Evolutionary conservation across 2,888 invertebrate species (phyloP).

Genomic region (Leptinotarsa juncta): DNA sequence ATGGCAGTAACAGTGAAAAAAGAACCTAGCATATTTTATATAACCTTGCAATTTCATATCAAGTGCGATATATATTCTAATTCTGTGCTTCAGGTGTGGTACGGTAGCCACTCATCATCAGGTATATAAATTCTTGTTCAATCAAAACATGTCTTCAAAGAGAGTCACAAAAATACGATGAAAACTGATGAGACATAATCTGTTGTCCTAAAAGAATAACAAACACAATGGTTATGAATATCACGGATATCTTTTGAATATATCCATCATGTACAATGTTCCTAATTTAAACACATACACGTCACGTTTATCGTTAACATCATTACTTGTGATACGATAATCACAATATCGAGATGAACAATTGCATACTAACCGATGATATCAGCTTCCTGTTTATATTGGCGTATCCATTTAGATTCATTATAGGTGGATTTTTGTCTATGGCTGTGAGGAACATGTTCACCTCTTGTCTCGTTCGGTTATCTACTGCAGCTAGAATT

Average conservation of each 20-base stretch:
- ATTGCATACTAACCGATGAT: conserved; percentile 70
- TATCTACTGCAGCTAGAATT: conserved; percentile 68
- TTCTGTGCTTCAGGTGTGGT: too few species aligned
- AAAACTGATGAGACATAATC: too few species aligned
- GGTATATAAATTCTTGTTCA: too few species aligned
- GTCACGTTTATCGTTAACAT: conserved; percentile 10
- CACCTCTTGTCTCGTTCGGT: conserved; percentile 75
- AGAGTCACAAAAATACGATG: too few species aligned
- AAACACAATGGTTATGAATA: background rate
- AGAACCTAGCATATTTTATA: too few species aligned
- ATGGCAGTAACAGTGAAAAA: too few species aligned
- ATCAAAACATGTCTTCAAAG: too few species aligned
- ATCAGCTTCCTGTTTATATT: conserved; percentile 78
- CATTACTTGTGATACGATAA: conserved; percentile 9
- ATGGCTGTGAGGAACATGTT: conserved; percentile 81
- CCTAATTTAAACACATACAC: background rate
- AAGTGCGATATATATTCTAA: too few species aligned
- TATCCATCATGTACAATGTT: background rate
- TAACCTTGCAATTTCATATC: too few species aligned
- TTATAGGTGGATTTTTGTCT: conserved; percentile 79
- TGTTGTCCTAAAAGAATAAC: too few species aligned
- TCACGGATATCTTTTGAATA: background rate
- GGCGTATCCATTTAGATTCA: conserved; percentile 81
- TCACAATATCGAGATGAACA: conserved; percentile 10
- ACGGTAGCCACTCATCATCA: too few species aligned